Base-by-base conservation (phyloP, 2,797 vertebrate species). In the Sebastes trivittatus region DNA sequence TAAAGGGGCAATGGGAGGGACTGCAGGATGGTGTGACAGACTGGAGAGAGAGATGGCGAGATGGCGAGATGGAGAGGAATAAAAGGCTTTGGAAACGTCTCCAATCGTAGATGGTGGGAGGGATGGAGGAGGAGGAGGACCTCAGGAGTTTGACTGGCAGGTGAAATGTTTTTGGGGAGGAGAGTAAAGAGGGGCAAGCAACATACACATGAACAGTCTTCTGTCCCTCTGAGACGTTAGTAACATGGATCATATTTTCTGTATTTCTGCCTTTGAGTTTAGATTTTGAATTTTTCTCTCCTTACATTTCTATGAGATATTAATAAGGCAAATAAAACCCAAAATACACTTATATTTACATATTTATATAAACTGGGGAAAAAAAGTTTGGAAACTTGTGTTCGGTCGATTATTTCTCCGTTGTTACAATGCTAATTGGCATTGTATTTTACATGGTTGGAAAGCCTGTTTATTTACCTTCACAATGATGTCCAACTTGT, bases 21-120 rank as follows among this genome's bases (percentile, higher is more conserved):
- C 90, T 18, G 80, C 1, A 74, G 82, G 80, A 89, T 93, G 93
- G 91, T 85, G 91, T 88, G 90, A 94, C 87, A 83, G 76, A 88
- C 84, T 88, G 92, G 90, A 91, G 90, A 93, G 89, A 91, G 85
- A 71, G 78, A 86, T 36, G 88, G 80, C 72, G 75, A 89, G 78
- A 69, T 56, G 52, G 46, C 72, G 75, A 89, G 78, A 56, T 56
- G 52, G 46, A 75, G 69, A 87, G 60, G 86, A 89, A 88, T 76
- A 89, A 92, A 93, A 83, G 89, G 61, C 78, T 71, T 11, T 62
- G 69, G 61, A 84, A 78, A 83, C 65, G 75, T 77, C 81, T 80
- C 66, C 46, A 46, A 77, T 61, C 86, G 7, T 81, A 87, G 75
- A 90, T 63, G 88, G 11, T 60, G 80, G 86, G 67, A 82, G 74